phyloP scores from a whole-genome alignment of 1,140 invertebrate species.

The Aphaenogaster floridana region DNA sequence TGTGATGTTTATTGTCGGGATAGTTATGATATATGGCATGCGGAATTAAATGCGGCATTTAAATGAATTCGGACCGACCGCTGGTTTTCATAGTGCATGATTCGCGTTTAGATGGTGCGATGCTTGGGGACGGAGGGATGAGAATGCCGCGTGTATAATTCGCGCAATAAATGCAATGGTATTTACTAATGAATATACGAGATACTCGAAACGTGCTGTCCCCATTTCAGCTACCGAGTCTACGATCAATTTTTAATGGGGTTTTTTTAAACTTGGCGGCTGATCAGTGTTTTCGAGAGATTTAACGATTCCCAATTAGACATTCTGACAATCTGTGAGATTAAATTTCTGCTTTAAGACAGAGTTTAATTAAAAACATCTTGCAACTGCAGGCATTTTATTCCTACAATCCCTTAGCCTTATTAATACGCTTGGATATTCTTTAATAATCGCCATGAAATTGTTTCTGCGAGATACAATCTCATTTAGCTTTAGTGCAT shows the following conservation, averaged over 20 bases:
- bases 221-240: neutral
- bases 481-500: neutral
- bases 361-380: neutral
- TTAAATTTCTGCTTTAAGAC: neutral
- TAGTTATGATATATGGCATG: neutral
- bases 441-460: neutral
- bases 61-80: constrained; percentile 23
- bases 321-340: neutral
- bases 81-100: neutral
- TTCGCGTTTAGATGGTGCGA: neutral
- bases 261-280: neutral
- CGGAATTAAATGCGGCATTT: constrained; percentile 22
- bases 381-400: neutral
- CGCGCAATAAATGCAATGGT: constrained; percentile 24
- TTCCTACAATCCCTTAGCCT: neutral
- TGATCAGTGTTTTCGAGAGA: neutral
- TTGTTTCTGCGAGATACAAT: neutral
- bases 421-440: neutral
- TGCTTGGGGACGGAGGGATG: neutral
- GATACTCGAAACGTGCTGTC: neutral
- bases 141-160: constrained; percentile 36
- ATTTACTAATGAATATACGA: constrained; percentile 35
- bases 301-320: neutral
- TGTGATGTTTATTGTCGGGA: constrained; percentile 19
- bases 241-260: neutral